Percentiles rank a stretch among this genome's conserved stretches.
Conservation (phyloP, 2,797 vertebrate genomes). For the Hypotaenidia philippensis region DNA sequence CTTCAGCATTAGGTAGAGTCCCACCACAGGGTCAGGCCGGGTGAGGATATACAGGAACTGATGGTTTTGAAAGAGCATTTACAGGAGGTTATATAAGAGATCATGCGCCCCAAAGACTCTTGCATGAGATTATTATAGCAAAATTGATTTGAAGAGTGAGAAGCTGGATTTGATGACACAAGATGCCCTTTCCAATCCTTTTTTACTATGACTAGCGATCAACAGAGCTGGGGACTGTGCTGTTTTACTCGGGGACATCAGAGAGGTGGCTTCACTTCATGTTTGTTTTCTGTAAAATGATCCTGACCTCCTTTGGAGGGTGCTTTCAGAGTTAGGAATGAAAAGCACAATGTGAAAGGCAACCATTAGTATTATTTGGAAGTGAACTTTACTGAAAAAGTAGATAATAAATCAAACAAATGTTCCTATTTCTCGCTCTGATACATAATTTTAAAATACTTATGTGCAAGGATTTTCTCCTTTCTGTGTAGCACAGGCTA, state of each 20-base stretch:
- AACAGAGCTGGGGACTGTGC: neutral
- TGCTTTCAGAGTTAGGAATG: neutral
- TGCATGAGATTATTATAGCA: slow-evolving; percentile 29
- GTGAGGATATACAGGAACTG: neutral
- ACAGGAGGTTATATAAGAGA: slow-evolving; percentile 5
- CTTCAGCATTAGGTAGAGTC: neutral
- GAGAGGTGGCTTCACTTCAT: slow-evolving; percentile 16
- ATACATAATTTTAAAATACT: neutral
- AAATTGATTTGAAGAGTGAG: slow-evolving; percentile 52
- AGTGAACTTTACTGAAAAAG: neutral
- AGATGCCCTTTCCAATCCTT: slow-evolving; percentile 56
- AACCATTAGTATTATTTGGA: neutral
- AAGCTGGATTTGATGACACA: slow-evolving; percentile 50
- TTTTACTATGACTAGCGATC: neutral
- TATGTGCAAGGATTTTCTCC: neutral
- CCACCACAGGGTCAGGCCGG: neutral
- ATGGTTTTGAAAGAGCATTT: slow-evolving; percentile 19
- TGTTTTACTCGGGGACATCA: neutral
- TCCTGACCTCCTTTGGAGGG: slow-evolving; percentile 5
- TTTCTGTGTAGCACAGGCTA: neutral
- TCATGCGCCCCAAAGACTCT: neutral
- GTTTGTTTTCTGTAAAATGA: slow-evolving; percentile 20
- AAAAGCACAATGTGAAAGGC: neutral
- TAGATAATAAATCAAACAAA: slow-evolving; percentile 4
- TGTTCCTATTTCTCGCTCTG: neutral